Percentiles rank a stretch among this genome's conserved stretches.
Evolutionary conservation across 2,797 vertebrate species (phyloP).

Genomic region (Selene dorsalis): DNA sequence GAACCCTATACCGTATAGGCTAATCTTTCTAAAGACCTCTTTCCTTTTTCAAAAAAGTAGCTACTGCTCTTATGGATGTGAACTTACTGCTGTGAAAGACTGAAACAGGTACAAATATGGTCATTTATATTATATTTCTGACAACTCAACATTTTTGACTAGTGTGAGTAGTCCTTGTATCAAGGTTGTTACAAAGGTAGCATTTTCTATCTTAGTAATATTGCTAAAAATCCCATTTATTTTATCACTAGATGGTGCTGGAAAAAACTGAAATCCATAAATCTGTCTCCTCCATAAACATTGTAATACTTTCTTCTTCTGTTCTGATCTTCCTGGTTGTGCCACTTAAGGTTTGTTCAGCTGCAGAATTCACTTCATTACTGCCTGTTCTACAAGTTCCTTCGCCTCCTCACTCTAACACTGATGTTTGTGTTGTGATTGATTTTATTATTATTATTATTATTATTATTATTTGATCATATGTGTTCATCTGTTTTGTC

Average conservation of each 20-base stretch:
- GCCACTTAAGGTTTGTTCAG: background rate
- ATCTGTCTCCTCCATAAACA: background rate
- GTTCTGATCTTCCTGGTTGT: background rate
- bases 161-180: background rate
- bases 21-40: background rate
- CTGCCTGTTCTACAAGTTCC: background rate
- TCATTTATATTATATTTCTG: background rate
- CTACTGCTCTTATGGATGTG: background rate
- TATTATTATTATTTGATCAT: too few species aligned
- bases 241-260: background rate
- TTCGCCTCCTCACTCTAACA: background rate
- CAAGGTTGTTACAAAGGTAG: background rate
- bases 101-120: background rate
- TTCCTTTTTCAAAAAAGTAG: background rate
- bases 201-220: background rate
- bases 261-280: background rate
- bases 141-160: conserved; percentile 6
- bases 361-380: background rate
- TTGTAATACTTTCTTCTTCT: background rate
- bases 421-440: background rate
- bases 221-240: background rate
- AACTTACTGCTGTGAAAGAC: background rate
- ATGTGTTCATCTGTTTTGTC: too few species aligned
- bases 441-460: too few species aligned
- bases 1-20: background rate